Percentiles rank a stretch among this genome's conserved stretches.
These are phyloP conservation scores for Lamellibrachia columna DNA, from an alignment of 2,888 invertebrate genomes.

Conservation along the genomic window DNA sequence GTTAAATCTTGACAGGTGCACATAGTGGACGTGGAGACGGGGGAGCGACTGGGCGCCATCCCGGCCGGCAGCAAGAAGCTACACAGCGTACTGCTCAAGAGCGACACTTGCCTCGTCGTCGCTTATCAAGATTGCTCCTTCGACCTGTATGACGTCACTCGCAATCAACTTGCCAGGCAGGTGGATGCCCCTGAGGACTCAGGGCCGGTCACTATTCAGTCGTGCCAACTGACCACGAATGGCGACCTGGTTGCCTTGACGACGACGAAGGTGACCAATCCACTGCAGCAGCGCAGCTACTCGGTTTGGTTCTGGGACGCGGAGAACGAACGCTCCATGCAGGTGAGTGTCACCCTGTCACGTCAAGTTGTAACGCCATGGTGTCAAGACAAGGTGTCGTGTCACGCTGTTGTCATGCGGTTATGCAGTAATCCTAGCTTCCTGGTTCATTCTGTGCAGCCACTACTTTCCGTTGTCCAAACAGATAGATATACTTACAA, in stretches of 20 bases:
- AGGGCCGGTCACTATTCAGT: conserved; percentile 27
- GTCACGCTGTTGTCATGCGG: no score
- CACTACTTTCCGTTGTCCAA: no score
- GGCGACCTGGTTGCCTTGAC: conserved; percentile 31
- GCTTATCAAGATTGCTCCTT: conserved; percentile 34
- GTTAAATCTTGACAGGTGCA: conserved; percentile 7
- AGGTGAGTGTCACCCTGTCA: conserved; percentile 20
- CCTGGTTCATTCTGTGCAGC: no score
- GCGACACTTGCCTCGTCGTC: conserved; percentile 23
- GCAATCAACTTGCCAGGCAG: conserved; percentile 19
- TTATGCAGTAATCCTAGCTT: no score
- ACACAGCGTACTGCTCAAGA: conserved; percentile 24
- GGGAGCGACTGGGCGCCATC: background rate
- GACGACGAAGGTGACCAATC: background rate
- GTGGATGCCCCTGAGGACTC: conserved; percentile 29
- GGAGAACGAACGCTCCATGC: conserved; percentile 24
- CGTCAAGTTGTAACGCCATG: background rate
- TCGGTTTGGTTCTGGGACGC: conserved; percentile 37
- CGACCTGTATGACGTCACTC: conserved; percentile 31
- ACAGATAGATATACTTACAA: no score
- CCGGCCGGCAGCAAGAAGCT: conserved; percentile 33
- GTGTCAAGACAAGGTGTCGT: background rate
- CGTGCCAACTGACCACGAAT: conserved; percentile 26
- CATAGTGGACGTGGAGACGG: conserved; percentile 22
- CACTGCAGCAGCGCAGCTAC: conserved; percentile 18